These are phyloP conservation scores for Subacronicta megacephala DNA, from an alignment of 2,888 invertebrate species.

Conservation along the genomic window DNA sequence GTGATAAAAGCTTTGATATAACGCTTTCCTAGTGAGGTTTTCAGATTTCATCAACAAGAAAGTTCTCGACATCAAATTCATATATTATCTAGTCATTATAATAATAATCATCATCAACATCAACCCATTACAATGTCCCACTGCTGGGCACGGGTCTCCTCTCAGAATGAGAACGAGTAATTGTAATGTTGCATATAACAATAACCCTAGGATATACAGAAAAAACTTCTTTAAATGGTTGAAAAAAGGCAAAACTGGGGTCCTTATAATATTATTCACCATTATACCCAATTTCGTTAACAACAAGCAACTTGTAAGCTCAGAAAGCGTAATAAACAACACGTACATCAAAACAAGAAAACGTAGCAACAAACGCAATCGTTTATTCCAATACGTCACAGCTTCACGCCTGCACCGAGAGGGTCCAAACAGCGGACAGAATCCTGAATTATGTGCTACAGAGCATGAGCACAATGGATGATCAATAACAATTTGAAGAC, in stretches of 20 bases:
- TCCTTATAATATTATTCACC: not conserved
- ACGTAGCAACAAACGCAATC: conserved; percentile 51
- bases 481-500: conserved; percentile 86
- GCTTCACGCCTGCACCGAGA: conserved; percentile 62
- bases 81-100: no score
- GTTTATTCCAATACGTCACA: conserved; percentile 62
- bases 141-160: no score
- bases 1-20: no score
- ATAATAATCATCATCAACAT: no score
- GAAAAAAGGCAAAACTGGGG: not conserved
- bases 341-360: conserved; percentile 46
- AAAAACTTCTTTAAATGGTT: no score
- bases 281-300: conserved; percentile 1
- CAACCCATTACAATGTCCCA: no score
- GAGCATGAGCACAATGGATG: conserved; percentile 72
- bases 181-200: no score
- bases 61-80: no score
- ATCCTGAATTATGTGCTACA: conserved; percentile 79
- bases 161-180: no score
- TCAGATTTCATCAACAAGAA: no score
- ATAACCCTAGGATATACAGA: no score
- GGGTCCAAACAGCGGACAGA: conserved; percentile 79
- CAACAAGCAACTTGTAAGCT: conserved; percentile 4
- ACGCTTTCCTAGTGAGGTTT: no score
- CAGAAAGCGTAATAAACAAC: conserved; percentile 36